phyloP scores from a whole-genome alignment of 1,140 invertebrate species.

The Drosophila seguyi region DNA sequence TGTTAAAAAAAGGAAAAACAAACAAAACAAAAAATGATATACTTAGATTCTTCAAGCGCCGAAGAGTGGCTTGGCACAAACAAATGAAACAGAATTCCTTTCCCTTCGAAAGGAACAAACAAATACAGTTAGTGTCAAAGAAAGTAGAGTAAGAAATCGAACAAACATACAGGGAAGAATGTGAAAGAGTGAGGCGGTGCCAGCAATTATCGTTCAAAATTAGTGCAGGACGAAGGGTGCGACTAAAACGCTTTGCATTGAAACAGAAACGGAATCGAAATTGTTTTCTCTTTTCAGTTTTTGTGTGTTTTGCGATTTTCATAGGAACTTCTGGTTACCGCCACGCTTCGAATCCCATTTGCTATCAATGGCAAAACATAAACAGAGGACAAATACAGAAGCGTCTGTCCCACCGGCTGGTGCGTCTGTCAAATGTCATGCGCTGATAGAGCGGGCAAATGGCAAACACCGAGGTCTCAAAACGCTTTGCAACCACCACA shows the following conservation, averaged over 20 bases:
- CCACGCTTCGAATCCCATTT: conserved; percentile 62
- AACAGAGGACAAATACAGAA: conserved; percentile 47
- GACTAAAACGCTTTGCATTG: conserved; percentile 42
- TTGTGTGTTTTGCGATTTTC: conserved; percentile 22
- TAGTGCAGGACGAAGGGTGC: conserved; percentile 21
- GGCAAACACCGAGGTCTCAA: conserved; percentile 65
- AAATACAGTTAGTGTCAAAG: conserved; percentile 46
- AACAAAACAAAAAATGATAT: conserved; percentile 44
- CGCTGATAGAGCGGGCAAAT: conserved; percentile 76
- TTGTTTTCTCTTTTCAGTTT: neutral
- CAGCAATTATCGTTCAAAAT: conserved; percentile 47
- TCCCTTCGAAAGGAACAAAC: conserved; percentile 11
- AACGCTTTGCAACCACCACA: conserved; percentile 58
- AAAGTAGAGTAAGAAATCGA: conserved; percentile 39
- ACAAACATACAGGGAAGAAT: conserved; percentile 36
- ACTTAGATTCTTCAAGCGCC: conserved; percentile 2
- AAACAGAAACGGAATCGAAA: conserved; percentile 8
- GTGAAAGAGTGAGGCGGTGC: conserved; percentile 12
- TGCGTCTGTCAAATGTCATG: conserved; percentile 74
- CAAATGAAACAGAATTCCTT: neutral
- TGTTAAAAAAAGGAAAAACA: conserved; percentile 12
- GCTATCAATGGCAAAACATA: conserved; percentile 70
- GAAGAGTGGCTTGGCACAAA: conserved; percentile 23
- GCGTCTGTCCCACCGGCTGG: neutral
- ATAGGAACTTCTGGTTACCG: conserved; percentile 34